A percentile compares a stretch with the other conserved stretches of the same genome.
phyloP scores from a whole-genome alignment of 2,888 invertebrate genomes.

The Suillia variegata region DNA sequence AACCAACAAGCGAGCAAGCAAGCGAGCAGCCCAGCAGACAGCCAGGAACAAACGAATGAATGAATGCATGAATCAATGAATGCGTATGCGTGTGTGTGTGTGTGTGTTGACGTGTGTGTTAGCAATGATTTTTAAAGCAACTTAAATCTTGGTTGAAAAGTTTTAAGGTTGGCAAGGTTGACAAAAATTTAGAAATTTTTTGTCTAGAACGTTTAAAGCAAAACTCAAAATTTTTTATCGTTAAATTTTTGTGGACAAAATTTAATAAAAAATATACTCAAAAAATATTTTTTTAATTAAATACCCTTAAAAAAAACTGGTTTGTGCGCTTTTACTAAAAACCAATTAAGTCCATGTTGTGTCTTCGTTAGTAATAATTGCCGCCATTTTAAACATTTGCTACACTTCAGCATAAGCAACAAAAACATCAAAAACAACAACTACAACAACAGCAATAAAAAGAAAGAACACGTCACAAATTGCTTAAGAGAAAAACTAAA shows the following conservation, averaged over 20 bases:
- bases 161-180: no score
- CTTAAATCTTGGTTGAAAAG: no score
- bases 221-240: no score
- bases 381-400: not conserved
- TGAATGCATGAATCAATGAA: not conserved
- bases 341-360: constrained; percentile 5
- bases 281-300: no score
- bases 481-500: not conserved
- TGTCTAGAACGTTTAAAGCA: no score
- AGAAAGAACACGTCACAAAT: not conserved
- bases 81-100: constrained; percentile 6
- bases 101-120: constrained; percentile 21
- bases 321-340: no score
- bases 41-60: not conserved
- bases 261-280: no score
- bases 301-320: no score
- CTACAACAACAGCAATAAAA: not conserved
- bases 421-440: not conserved
- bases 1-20: not conserved
- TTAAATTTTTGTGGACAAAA: no score
- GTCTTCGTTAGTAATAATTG: not conserved
- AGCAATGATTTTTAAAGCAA: no score
- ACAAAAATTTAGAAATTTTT: no score
- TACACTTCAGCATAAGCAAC: not conserved
- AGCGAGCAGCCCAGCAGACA: not conserved